Percentiles rank a stretch among this genome's conserved stretches.
phyloP scores from a whole-genome alignment of 1,140 invertebrate species.

The Palaemon carinicauda region DNA sequence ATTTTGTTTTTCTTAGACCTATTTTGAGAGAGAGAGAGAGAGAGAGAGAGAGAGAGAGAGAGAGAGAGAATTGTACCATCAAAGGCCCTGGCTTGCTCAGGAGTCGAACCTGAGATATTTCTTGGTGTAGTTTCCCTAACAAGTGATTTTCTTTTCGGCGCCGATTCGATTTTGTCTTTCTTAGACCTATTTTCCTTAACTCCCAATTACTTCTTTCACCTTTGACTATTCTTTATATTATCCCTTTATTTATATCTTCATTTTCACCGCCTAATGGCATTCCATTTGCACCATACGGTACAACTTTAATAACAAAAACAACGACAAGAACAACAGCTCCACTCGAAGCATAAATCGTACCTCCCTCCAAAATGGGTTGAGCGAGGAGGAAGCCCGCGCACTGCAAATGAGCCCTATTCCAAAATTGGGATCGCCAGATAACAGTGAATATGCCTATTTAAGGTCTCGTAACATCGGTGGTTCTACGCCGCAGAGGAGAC shows the following conservation, averaged over 20 bases:
- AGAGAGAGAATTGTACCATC: neutral
- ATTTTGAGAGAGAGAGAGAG: neutral
- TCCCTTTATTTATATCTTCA: no score
- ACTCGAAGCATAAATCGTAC: no score
- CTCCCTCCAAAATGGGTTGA: neutral
- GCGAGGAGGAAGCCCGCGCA: neutral
- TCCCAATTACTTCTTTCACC: no score
- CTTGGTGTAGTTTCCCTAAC: neutral
- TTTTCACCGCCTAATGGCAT: no score
- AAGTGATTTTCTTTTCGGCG: neutral
- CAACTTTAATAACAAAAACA: no score
- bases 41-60: neutral
- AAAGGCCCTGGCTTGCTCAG: no score
- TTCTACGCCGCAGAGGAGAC: neutral
- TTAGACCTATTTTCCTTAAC: no score
- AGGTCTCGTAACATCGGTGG: neutral
- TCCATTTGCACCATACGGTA: no score
- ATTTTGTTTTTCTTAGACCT: neutral
- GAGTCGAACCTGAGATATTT: no score
- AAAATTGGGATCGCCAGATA: neutral
- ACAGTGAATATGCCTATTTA: slow-evolving; percentile 10
- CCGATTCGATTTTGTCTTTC: neutral
- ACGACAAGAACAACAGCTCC: no score
- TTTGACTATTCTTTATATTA: neutral
- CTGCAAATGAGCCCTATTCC: neutral